Evolutionary conservation across 2,888 invertebrate species (phyloP).

Genomic region (Nasonia oneida): DNA sequence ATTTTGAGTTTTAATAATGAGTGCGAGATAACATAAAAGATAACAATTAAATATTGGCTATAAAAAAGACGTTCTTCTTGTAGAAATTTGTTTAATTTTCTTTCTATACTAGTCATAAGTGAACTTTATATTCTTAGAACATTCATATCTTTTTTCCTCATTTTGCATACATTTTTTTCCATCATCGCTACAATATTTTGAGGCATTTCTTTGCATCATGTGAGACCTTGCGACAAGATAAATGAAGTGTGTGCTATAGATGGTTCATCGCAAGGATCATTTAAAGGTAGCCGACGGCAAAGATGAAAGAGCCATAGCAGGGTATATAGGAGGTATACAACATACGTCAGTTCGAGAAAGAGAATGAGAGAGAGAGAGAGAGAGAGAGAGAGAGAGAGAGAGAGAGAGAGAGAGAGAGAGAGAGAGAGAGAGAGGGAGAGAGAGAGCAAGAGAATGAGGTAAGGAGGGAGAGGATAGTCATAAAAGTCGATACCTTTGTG

Average conservation of each 20-base stretch:
- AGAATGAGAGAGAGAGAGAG: conserved; percentile 38
- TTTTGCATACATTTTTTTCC: not conserved
- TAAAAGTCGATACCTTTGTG: conserved; percentile 68
- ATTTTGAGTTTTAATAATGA: too few relatives aligned
- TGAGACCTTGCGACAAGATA: conserved; percentile 69
- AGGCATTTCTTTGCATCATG: conserved; percentile 5
- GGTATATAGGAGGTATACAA: conserved; percentile 23
- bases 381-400: conserved; percentile 26
- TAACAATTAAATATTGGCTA: too few relatives aligned
- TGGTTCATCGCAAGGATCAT: conserved; percentile 69
- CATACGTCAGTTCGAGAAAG: conserved; percentile 32
- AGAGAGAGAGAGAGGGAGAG: conserved; percentile 41
- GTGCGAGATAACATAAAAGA: too few relatives aligned
- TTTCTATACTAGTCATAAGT: not conserved
- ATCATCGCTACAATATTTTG: conserved; percentile 29
- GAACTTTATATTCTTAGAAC: not conserved
- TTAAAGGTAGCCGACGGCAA: conserved; percentile 70
- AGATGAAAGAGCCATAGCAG: conserved; percentile 69
- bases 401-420: conserved; percentile 41
- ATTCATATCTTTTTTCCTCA: not conserved
- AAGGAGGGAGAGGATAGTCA: conserved; percentile 42
- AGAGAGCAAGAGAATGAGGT: conserved; percentile 34
- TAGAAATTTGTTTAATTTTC: not conserved
- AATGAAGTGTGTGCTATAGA: conserved; percentile 70
- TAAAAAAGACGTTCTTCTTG: not conserved